These are phyloP conservation scores for Philypnodon macrostomus DNA, from an alignment of 2,797 vertebrate genomes.

Conservation along the genomic window DNA sequence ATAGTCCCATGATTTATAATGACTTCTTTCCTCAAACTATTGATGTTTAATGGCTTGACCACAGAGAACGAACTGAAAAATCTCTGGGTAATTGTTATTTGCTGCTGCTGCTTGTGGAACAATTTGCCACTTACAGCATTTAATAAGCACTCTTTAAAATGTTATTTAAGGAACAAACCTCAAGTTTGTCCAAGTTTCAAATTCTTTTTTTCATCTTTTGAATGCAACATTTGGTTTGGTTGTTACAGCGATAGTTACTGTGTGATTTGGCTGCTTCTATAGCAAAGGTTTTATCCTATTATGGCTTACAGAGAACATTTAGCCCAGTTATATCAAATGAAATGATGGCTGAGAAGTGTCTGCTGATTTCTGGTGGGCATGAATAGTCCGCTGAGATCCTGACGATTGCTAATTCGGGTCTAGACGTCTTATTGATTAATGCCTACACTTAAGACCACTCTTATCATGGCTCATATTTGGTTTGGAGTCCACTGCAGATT, in stretches of 20 bases:
- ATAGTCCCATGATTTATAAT: slow-evolving; percentile 52
- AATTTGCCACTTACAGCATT: slow-evolving; percentile 30
- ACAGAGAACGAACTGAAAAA: slow-evolving; percentile 35
- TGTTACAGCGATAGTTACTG: slow-evolving; percentile 3
- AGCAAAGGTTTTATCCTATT: slow-evolving; percentile 13
- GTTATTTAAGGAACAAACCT: slow-evolving; percentile 23
- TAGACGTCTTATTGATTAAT: slow-evolving; percentile 46
- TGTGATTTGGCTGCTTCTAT: slow-evolving; percentile 14
- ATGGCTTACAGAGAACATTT: slow-evolving; percentile 12
- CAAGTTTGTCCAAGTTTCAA: slow-evolving; percentile 23
- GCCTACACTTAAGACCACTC: slow-evolving; percentile 24
- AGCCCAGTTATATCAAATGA: slow-evolving; percentile 25
- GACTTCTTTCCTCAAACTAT: slow-evolving; percentile 27
- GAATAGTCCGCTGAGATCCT: slow-evolving; percentile 1
- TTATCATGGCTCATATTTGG: slow-evolving; percentile 50
- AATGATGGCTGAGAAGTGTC: slow-evolving; percentile 12
- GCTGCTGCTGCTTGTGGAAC: slow-evolving; percentile 30
- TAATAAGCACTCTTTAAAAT: slow-evolving; percentile 32
- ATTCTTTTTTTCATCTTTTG: slow-evolving; percentile 41
- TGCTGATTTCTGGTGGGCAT: slow-evolving; percentile 12
- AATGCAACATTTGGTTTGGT: slow-evolving; percentile 5
- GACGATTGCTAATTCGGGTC: slow-evolving; percentile 35
- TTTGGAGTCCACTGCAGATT: slow-evolving; percentile 52
- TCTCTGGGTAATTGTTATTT: slow-evolving; percentile 32
- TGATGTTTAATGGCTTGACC: slow-evolving; percentile 38